Conservation (phyloP, 2,888 invertebrate species). For the Sminthurinus aureus region DNA sequence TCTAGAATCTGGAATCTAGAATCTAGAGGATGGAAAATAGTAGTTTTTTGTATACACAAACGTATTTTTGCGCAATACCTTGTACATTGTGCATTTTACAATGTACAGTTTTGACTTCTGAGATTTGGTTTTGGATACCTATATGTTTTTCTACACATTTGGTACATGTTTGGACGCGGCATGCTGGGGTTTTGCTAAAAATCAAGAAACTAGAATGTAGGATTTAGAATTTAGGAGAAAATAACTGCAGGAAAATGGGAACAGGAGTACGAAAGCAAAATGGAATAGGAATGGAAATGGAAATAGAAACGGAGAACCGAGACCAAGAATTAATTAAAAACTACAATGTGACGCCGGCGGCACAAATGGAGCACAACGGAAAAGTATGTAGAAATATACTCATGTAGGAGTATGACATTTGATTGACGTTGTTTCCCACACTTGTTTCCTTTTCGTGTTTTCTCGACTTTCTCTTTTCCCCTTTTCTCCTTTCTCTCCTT, state of each 20-base stretch:
- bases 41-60: no score
- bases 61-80: no score
- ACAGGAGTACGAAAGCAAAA: no score
- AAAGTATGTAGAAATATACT: constrained; percentile 2
- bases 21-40: no score
- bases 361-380: not conserved
- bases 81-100: no score
- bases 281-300: not conserved
- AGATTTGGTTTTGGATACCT: no score
- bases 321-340: not conserved
- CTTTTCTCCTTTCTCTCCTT: no score
- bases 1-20: no score
- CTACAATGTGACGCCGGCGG: not conserved
- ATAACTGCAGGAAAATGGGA: not conserved
- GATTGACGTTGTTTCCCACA: constrained; percentile 12
- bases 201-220: not conserved
- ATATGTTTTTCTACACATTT: no score
- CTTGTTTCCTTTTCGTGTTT: constrained; percentile 14
- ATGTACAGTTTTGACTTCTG: no score
- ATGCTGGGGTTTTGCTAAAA: no score
- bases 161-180: no score
- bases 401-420: not conserved
- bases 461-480: not conserved
- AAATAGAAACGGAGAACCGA: not conserved
- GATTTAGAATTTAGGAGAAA: not conserved